Percentiles rank a stretch among this genome's conserved stretches.
Conservation (phyloP, 2,888 invertebrate genomes). For the Drosophila neutralis region DNA sequence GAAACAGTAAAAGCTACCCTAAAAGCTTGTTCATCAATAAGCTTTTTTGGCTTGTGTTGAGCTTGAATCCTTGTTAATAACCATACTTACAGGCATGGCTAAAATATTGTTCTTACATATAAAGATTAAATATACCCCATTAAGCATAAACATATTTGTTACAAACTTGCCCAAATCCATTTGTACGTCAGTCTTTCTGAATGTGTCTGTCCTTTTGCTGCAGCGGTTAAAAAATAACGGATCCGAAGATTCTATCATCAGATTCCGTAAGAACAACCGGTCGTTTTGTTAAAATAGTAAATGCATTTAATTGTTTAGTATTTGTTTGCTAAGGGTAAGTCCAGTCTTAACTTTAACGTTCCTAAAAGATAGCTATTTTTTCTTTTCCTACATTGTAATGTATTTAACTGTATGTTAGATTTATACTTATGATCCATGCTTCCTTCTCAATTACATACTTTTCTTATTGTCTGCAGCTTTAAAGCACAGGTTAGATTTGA, state of each 20-base stretch:
- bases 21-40: background rate
- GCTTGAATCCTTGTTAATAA: slow-evolving; percentile 14
- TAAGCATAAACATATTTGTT: background rate
- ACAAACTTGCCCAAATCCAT: background rate
- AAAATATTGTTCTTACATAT: slow-evolving; percentile 2
- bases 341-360: background rate
- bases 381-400: background rate
- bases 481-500: background rate
- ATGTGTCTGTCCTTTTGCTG: background rate
- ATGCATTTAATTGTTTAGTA: background rate
- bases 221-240: background rate
- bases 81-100: slow-evolving; percentile 13
- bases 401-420: background rate
- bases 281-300: background rate
- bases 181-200: background rate
- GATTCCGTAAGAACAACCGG: background rate
- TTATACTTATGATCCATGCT: background rate
- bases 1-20: background rate
- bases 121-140: no score
- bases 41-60: background rate
- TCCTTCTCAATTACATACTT: background rate
- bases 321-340: background rate
- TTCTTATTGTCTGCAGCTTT: background rate
- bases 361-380: background rate
- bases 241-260: background rate